These are phyloP conservation scores for Episyrphus balteatus DNA, from an alignment of 1,140 invertebrate genomes.

Conservation along the genomic window DNA sequence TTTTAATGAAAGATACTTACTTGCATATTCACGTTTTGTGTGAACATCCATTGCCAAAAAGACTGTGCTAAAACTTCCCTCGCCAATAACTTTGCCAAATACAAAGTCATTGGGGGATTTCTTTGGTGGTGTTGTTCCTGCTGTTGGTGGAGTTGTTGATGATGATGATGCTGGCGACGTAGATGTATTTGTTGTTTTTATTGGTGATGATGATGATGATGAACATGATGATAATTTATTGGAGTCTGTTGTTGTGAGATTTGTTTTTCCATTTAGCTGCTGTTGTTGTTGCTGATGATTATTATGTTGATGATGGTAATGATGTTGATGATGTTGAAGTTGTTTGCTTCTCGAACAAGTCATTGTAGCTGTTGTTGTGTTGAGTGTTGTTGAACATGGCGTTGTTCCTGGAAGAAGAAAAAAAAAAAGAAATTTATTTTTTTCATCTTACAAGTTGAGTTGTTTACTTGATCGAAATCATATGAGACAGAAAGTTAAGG, in stretches of 20 bases:
- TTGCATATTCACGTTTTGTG: slow-evolving; percentile 82
- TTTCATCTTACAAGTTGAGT: too few species aligned
- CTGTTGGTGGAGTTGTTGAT: slow-evolving; percentile 4
- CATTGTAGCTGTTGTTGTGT: background rate
- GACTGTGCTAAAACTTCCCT: slow-evolving; percentile 93
- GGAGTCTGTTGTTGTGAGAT: slow-evolving; percentile 10
- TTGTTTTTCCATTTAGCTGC: slow-evolving; percentile 1
- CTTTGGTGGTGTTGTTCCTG: slow-evolving; percentile 45
- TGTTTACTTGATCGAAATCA: too few species aligned
- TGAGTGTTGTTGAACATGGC: background rate
- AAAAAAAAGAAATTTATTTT: too few species aligned
- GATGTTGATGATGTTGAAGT: background rate
- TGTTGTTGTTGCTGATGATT: slow-evolving; percentile 5
- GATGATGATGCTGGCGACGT: slow-evolving; percentile 18
- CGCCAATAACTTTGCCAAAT: slow-evolving; percentile 90
- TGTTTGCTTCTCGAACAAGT: background rate
- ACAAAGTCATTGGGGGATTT: slow-evolving; percentile 78
- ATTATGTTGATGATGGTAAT: background rate
- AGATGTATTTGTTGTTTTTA: slow-evolving; percentile 5
- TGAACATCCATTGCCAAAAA: slow-evolving; percentile 88
- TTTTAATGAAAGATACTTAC: slow-evolving; percentile 46
- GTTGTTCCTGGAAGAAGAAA: background rate
- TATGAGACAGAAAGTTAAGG: too few species aligned
- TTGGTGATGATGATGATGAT: background rate
- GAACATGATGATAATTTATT: slow-evolving; percentile 5